Evolutionary conservation across 2,113 vertebrate genomes (phyloP).

Genomic region (Eptatretus burgeri): DNA sequence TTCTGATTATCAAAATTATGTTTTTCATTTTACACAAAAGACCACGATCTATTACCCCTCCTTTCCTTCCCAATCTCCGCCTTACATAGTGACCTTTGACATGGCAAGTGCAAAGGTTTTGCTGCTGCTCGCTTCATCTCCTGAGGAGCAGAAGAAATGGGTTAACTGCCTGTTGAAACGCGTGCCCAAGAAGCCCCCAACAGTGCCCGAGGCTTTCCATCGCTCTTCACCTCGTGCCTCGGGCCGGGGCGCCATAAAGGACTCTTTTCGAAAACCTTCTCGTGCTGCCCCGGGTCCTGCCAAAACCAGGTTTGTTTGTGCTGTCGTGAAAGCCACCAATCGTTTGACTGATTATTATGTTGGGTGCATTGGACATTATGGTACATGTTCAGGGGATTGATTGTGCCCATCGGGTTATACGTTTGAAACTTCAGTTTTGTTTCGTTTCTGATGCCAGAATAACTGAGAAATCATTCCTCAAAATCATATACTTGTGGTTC

Average conservation of each 20-base stretch:
- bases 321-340: too few species aligned
- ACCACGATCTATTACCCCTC: not conserved
- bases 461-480: too few species aligned
- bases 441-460: too few species aligned
- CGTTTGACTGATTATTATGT: too few species aligned
- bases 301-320: not conserved
- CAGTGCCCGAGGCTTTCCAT: conserved; percentile 39
- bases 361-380: too few species aligned
- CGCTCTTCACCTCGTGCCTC: conserved; percentile 72
- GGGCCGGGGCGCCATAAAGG: conserved; percentile 65
- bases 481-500: too few species aligned
- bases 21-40: too few species aligned
- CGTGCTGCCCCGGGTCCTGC: conserved; percentile 40
- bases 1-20: too few species aligned
- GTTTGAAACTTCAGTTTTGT: too few species aligned
- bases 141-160: conserved; percentile 95
- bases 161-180: conserved; percentile 82
- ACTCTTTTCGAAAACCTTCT: conserved; percentile 53
- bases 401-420: too few species aligned
- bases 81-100: conserved; percentile 53
- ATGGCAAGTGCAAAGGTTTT: conserved; percentile 88
- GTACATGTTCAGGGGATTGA: too few species aligned
- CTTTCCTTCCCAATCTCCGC: too few species aligned
- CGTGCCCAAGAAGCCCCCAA: conserved; percentile 81
- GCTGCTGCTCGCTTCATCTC: conserved; percentile 55